Base-by-base conservation (phyloP, 2,888 invertebrate species). In the Cremastinae sp. region DNA sequence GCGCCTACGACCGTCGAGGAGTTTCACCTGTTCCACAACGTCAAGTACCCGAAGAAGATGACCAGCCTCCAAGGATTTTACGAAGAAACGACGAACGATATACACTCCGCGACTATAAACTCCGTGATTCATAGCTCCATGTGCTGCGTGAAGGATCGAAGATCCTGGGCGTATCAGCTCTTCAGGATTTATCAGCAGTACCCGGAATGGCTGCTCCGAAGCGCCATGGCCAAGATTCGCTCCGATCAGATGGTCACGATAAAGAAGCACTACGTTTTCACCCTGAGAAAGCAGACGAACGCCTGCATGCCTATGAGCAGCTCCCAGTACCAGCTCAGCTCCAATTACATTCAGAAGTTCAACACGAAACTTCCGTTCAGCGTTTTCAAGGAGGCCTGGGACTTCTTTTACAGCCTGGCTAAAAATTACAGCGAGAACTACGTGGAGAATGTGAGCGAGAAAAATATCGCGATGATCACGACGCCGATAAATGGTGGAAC, bases 141-240 rank as follows among this genome's bases (percentile, higher is more conserved):
- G 83, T 92, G 92, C 72, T 92, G 92, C 82, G 89, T 90, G 47
- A 90, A 92, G 71, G 93, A 94, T 80, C 93, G 93, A 82, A 91
- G 92, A 0, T 92, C 92, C 0, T 93, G 93, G 87, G 92, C 93
- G 0, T 92, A 93, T 80, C 94, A 94, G 79, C 90, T 95, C 75
- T 94, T 93, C 81, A 54, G 82, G 47, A 92, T 95, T 12, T 95
- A 95, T 83, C 94, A 94, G 80, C 93, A 93, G 78, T 96, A 94
- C 87, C 92, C 94, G 0, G 95, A 96, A 79, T 90, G 90, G 22
- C 84, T 94, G 3, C 88, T 96, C 2, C 90, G 92, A 61, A 90
- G 90, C 0, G 93, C 94, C 0, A 92, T 95, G 82, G 87, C 89
- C 2, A 92, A 93, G 81, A 91, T 95, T 43, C 91, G 93, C 7